phyloP scores from a whole-genome alignment of 2,797 vertebrate genomes.

The Naso thynnoides region DNA sequence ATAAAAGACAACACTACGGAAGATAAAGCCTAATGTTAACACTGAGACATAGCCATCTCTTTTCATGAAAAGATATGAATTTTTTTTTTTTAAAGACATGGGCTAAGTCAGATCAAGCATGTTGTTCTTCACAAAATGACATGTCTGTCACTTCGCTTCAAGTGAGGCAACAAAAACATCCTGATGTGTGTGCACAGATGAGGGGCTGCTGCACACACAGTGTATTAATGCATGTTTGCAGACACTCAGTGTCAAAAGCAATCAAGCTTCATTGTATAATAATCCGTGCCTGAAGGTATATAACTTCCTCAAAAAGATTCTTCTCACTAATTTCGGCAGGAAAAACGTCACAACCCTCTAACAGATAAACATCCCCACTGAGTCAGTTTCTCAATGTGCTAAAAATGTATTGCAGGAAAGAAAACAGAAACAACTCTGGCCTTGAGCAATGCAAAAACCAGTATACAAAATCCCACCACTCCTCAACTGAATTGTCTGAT shows the following conservation, averaged over 20 bases:
- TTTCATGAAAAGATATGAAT: background rate
- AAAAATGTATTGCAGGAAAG: background rate
- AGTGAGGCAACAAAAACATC: background rate
- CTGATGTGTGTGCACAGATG: background rate
- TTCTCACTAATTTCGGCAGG: background rate
- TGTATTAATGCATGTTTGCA: background rate
- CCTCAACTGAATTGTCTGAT: background rate
- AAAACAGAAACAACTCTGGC: background rate
- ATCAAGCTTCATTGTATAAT: background rate
- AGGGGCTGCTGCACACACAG: background rate
- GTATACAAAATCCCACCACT: background rate
- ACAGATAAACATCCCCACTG: background rate
- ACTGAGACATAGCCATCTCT: background rate
- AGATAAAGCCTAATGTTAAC: background rate
- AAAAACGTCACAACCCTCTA: slow-evolving; percentile 8
- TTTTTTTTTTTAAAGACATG: no score
- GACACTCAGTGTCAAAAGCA: background rate
- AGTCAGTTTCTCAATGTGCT: background rate
- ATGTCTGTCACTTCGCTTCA: slow-evolving; percentile 3
- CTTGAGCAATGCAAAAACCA: background rate
- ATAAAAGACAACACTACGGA: no score
- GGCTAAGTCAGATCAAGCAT: background rate
- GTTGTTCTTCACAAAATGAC: background rate
- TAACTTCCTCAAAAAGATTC: background rate
- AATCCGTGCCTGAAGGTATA: background rate